These are phyloP conservation scores for Pachypeltis micranthus DNA, from an alignment of 1,140 invertebrate genomes.

Conservation along the genomic window DNA sequence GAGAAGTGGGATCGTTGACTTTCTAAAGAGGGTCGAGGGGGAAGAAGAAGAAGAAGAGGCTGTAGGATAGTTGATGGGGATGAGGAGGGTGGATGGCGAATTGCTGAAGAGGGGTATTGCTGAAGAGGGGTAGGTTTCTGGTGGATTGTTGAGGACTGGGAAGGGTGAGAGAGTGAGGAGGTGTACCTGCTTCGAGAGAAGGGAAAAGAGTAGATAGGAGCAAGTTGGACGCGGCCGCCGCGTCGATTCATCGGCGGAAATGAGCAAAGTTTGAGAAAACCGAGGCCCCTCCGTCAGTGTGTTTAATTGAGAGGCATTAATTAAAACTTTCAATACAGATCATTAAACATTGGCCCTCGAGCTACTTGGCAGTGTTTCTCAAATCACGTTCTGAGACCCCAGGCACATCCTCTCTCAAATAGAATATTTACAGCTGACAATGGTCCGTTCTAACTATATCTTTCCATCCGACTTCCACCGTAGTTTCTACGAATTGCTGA, in stretches of 20 bases:
- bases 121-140: too few relatives aligned
- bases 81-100: too few relatives aligned
- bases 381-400: background rate
- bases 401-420: background rate
- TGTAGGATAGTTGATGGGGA: too few relatives aligned
- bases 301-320: constrained; percentile 7
- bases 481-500: background rate
- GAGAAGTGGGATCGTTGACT: too few relatives aligned
- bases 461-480: background rate
- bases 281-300: background rate
- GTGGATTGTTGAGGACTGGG: background rate
- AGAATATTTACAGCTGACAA: background rate
- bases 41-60: too few relatives aligned
- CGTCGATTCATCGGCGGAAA: constrained; percentile 10
- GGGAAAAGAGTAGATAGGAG: too few relatives aligned
- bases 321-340: too few relatives aligned
- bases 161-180: constrained; percentile 18
- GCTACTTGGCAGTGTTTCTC: background rate
- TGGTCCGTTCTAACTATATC: background rate
- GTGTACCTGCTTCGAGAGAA: constrained; percentile 9
- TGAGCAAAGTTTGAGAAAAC: background rate
- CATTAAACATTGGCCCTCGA: too few relatives aligned
- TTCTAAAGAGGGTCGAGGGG: too few relatives aligned
- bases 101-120: too few relatives aligned
- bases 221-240: too few relatives aligned